Conservation (phyloP, 2,113 vertebrate genomes). For the Coptodon bakossiorum region DNA sequence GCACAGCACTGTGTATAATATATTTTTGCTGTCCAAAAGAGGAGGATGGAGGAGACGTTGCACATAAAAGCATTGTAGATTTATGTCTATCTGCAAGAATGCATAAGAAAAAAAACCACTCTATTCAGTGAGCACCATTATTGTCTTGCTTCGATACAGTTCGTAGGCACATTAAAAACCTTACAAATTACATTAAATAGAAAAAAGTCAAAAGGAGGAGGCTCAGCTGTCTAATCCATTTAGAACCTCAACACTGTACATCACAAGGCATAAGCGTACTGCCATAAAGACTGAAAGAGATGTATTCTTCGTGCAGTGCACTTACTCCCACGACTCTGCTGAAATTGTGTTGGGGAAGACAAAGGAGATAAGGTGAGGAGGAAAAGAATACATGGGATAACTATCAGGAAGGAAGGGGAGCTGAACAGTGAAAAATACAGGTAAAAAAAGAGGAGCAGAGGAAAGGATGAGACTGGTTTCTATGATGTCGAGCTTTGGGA, state of each 20-base stretch:
- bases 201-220: background rate
- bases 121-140: background rate
- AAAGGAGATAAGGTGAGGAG: background rate
- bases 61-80: background rate
- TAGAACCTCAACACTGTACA: background rate
- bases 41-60: background rate
- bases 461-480: background rate
- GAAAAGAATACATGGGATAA: background rate
- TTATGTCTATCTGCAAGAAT: background rate
- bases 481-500: background rate
- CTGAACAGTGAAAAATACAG: background rate
- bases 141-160: background rate
- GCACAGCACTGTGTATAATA: background rate
- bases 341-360: background rate
- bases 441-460: background rate
- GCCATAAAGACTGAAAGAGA: background rate
- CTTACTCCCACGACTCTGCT: constrained; percentile 20
- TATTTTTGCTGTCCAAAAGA: background rate
- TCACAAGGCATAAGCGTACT: background rate
- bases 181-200: background rate
- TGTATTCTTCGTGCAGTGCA: background rate
- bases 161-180: background rate
- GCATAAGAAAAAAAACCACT: background rate
- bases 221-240: constrained; percentile 32
- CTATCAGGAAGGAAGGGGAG: background rate